Base-by-base conservation (phyloP, 2,797 vertebrate species). In the Buceros bicornis region DNA sequence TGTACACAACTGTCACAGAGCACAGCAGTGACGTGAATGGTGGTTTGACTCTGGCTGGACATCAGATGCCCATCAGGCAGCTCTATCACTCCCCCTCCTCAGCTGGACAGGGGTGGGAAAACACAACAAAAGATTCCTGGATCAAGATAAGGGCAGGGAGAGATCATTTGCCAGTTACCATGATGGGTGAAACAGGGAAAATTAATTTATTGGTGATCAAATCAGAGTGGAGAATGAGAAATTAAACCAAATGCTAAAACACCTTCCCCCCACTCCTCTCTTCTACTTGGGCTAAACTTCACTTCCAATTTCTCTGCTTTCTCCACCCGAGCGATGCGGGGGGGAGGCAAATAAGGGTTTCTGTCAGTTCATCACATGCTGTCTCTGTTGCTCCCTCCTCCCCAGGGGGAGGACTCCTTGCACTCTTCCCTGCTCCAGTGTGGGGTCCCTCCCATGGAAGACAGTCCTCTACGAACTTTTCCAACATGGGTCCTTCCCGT, bases 271-370 rank as follows among this genome's bases (percentile, higher is more conserved):
- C 5, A 11, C 17, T 10, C 13, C 26, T 47, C 16, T 19, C 18
- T 73, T 42, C 70, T 62, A 61, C 28, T 8, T 2, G 5, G 37
- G n/a, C 53, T 53, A n/a, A 58, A 16, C 26, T 67, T 57, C 45
- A 35, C 45, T 45, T 24, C n/a, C 5, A 1, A 8, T 35, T 71
- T 50, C 51, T 90, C 40, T 43, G 15, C 7, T 20, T 81, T 16
- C n/a, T 53, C 17, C 43, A 5, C 8, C 7, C 2, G 1, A 22
- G 19, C 9, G 11, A 43, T 16, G 7, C 58, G 28, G 5, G 11
- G 25, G 16, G 20, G 35, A 2, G 2, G 45, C 18, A 20, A 58
- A 48, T 40, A 42, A 25, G 40, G 43, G 13, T 17, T 51, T 14
- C 10, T 15, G 31, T 58, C 53, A 50, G 43, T 43, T 58, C 24